Evolutionary conservation across 2,888 invertebrate genomes (phyloP), one percentile per base, ranked within the genome.

Genomic region (Eupithecia pulchellata): DNA sequence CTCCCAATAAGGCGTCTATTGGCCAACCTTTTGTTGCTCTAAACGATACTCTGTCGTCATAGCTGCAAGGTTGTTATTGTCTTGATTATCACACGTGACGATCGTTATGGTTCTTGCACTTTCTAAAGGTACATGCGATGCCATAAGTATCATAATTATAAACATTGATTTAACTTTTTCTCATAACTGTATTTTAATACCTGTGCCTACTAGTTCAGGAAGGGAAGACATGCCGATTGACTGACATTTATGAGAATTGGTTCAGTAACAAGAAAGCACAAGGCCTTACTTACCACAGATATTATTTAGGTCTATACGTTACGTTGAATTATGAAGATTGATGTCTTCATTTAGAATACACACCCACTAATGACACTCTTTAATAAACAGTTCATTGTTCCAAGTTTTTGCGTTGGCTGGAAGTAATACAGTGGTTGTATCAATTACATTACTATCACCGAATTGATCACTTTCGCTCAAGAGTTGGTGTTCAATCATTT

Each of bases 401-500:
- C 52, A 30, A 32, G 63, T 57, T 74, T 72, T 72, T 72, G 66
- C 65, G 68, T 66, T 64, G 68, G 67, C 73, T 72, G 74, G 76
- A 81, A 86, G 87, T 88, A 88, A 86, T 83, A 52, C 52, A 52
- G 86, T 86, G 82, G 84, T 83, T 81, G 79, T 84, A 84, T 86
- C 82, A 85, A 88, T 87, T 85, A 86, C 62, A 68, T 74, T 70
- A 69, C 65, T 82, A 82, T 84, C 84, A 83, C 81, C 80, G 77
- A 70, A 74, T 77, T 80, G 81, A 87, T 86, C 85, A 89, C 91
- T 91, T 91, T 91, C 91, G 82, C 90, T 82, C 80, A 70, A 76
- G 78, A 79, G 86, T 87, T 84, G 86, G 86, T 84, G 88, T 85
- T 84, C 86, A 86, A 88, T 88, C 86, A 86, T 80, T 52, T 30